Conservation (phyloP, 2,797 vertebrate species). For the Numenius phaeopus region DNA sequence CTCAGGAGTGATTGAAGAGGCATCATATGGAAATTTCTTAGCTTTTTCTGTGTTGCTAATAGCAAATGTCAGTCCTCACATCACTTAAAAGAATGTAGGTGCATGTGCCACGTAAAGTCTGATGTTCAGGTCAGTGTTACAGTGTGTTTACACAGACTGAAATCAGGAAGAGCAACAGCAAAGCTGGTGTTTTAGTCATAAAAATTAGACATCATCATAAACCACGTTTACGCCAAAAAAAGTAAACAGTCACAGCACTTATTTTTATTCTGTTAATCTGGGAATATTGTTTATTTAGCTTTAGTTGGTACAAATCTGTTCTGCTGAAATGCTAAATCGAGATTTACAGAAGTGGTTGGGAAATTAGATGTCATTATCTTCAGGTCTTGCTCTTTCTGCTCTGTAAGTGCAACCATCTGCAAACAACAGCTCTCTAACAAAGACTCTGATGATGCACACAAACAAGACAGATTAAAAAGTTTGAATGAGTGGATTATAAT, state of each 20-base stretch:
- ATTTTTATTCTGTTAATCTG: conserved; percentile 55
- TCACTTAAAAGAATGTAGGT: neutral
- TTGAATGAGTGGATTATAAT: conserved; percentile 53
- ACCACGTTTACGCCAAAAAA: neutral
- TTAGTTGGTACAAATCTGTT: conserved; percentile 43
- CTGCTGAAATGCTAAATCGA: conserved; percentile 48
- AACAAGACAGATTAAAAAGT: conserved; percentile 53
- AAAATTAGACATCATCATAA: neutral
- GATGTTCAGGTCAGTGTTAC: neutral
- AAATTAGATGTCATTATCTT: conserved; percentile 67
- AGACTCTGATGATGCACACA: conserved; percentile 53
- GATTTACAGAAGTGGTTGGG: conserved; percentile 28
- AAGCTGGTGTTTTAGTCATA: neutral
- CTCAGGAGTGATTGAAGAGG: neutral
- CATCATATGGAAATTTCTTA: neutral
- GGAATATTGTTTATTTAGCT: conserved; percentile 54
- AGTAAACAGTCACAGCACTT: neutral
- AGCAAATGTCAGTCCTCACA: neutral
- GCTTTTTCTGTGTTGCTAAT: neutral
- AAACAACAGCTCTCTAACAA: conserved; percentile 60
- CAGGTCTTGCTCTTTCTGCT: conserved; percentile 53
- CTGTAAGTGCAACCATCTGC: conserved; percentile 54
- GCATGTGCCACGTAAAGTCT: neutral
- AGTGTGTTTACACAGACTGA: neutral
- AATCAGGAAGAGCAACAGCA: neutral